Conservation (phyloP, 2,888 invertebrate genomes). For the Hypomecis punctinalis region DNA sequence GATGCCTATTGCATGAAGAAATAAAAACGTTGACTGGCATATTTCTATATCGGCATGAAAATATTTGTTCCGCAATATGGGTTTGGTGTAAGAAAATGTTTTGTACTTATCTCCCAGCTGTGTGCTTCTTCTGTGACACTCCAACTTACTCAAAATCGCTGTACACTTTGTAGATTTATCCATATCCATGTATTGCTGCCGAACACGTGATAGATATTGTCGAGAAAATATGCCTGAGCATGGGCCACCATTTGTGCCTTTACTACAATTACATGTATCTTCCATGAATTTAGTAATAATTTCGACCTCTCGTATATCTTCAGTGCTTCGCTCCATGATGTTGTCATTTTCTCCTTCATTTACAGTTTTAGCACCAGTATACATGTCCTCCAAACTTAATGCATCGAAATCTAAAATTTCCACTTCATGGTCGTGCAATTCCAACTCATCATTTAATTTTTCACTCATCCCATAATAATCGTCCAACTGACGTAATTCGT, state of each 20-base stretch:
- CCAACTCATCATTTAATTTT: slow-evolving; percentile 15
- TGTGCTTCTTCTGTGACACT: slow-evolving; percentile 23
- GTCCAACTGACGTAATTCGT: slow-evolving; percentile 4
- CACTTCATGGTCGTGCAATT: slow-evolving; percentile 21
- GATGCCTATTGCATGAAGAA: slow-evolving; percentile 21
- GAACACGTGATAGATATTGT: slow-evolving; percentile 23
- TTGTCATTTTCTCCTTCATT: slow-evolving; percentile 22
- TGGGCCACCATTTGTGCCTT: slow-evolving; percentile 21
- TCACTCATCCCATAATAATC: slow-evolving; percentile 18
- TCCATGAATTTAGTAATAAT: slow-evolving; percentile 22
- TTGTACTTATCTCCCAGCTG: slow-evolving; percentile 22
- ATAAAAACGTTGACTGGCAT: slow-evolving; percentile 23
- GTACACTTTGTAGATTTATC: slow-evolving; percentile 22
- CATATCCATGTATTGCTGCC: slow-evolving; percentile 23
- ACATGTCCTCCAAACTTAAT: slow-evolving; percentile 20
- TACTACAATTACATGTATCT: slow-evolving; percentile 21
- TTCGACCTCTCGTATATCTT: slow-evolving; percentile 21
- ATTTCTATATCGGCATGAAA: slow-evolving; percentile 22
- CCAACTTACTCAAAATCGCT: slow-evolving; percentile 23
- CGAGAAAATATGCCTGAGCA: slow-evolving; percentile 23
- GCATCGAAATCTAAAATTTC: slow-evolving; percentile 18
- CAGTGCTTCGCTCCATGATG: slow-evolving; percentile 21
- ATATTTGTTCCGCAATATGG: slow-evolving; percentile 22
- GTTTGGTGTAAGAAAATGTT: slow-evolving; percentile 22
- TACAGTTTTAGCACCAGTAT: slow-evolving; percentile 23